Base-by-base conservation (phyloP, 1,140 invertebrate species). In the Pseudomyrmex pallidus region DNA sequence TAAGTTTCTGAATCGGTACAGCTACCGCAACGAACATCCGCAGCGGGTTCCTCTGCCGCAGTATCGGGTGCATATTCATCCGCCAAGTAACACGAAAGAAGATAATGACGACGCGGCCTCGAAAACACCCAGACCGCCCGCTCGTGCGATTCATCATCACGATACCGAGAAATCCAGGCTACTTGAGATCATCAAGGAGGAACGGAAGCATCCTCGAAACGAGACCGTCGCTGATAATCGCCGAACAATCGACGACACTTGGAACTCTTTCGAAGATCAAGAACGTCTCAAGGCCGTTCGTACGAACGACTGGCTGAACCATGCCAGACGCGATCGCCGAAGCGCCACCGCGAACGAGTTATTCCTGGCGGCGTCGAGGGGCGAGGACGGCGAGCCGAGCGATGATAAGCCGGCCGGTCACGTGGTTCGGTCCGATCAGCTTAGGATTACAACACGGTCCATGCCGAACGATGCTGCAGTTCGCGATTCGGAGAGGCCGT, bases 1-100 rank as follows among this genome's bases (percentile, higher is more conserved):
- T 56, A 97, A 97, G 88, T 96, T 96, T 88, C 86, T 96, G 1
- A 95, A 96, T 82, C 93, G 96, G 35, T 94, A 95, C 70, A 95
- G 95, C 9, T 96, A 96, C 87, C 94, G 95, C 85, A 95, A 96
- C 0, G 87, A 91, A 0, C 83, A 90, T 70, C 91, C 87, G 82
- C 89, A 87, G 25, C 87, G 72, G 0, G 77, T 92, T 7, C 85
- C 91, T 0, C 87, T 93, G 3, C 89, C 91, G 15, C 90, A 91
- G 57, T 95, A 94, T 61, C 87, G 62, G 3, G 74, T 94, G 0
- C 44, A 85, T 0, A n/a, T 88, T 1, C 54, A 2, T 13, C 61
- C 10, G 46, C 52, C 0, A 88, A 13, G 85, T 2, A 67, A 70
- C 13, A 15, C 64, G 22, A 83, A 80, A 9, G 54, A 46, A 17